Evolutionary conservation across 2,113 vertebrate species (phyloP).

Genomic region (Leiothrix lutea): DNA sequence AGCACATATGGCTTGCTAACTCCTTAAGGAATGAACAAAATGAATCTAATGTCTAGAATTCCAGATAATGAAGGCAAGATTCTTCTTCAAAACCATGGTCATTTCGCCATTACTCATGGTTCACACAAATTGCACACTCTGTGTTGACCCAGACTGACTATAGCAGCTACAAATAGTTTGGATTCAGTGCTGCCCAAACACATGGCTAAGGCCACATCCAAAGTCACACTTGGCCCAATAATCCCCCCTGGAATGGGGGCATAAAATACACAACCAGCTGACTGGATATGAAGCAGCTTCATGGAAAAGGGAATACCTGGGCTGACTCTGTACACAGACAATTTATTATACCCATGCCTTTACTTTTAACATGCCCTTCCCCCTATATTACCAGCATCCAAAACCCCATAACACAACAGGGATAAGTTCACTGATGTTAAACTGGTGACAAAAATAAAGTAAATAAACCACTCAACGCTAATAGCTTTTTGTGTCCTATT

Average conservation of each 20-base stretch:
- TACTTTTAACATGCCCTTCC: not conserved
- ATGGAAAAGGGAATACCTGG: not conserved
- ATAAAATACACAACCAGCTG: not conserved
- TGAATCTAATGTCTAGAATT: not conserved
- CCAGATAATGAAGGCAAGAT: not conserved
- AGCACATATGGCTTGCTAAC: not conserved
- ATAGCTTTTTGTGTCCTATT: not conserved
- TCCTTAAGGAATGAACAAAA: not conserved
- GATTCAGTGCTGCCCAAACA: not conserved
- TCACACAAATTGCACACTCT: not conserved
- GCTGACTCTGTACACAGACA: not conserved
- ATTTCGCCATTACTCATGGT: not conserved
- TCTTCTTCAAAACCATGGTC: not conserved
- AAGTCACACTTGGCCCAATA: not conserved
- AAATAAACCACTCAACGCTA: not conserved
- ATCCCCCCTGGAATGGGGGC: rapidly evolving
- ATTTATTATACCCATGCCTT: not conserved
- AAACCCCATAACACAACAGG: not conserved
- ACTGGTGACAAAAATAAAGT: not conserved
- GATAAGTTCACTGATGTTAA: not conserved
- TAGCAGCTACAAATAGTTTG: not conserved
- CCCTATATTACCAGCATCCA: not conserved
- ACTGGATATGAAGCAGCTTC: not conserved
- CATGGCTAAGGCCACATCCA: not conserved
- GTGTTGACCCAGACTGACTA: not conserved